phyloP scores from a whole-genome alignment of 1,140 invertebrate genomes.

The Ips nitidus region DNA sequence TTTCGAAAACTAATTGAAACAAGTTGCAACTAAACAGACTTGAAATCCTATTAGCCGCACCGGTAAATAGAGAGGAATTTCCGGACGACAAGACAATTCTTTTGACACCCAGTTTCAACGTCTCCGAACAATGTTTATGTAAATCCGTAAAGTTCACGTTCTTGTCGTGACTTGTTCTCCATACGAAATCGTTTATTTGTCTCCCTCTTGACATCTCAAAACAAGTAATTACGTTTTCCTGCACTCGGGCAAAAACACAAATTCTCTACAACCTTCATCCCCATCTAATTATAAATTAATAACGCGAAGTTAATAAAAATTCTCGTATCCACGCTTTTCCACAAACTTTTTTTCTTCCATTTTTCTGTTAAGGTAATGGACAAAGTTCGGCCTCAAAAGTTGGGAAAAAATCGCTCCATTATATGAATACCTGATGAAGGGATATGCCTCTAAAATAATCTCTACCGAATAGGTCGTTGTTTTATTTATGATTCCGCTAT shows the following conservation, averaged over 20 bases:
- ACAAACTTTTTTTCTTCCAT: conserved; percentile 1
- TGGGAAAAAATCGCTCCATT: conserved; percentile 1
- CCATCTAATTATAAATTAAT: conserved; percentile 2
- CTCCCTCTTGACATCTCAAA: too few relatives aligned
- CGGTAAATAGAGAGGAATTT: conserved; percentile 1
- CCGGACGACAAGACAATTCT: conserved; percentile 14
- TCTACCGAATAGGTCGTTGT: neutral
- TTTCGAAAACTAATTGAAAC: too few relatives aligned
- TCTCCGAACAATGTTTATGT: conserved; percentile 19
- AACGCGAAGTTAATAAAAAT: conserved; percentile 6
- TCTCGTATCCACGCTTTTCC: neutral
- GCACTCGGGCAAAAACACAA: too few relatives aligned
- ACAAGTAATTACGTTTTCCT: too few relatives aligned
- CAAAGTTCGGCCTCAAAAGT: neutral
- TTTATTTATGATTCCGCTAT: neutral
- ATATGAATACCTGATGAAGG: conserved; percentile 6
- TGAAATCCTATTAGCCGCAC: conserved; percentile 9
- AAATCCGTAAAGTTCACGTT: conserved; percentile 12
- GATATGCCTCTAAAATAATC: neutral
- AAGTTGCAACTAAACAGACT: too few relatives aligned
- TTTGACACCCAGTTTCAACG: conserved; percentile 15
- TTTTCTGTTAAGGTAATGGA: neutral
- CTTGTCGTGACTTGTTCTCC: conserved; percentile 6
- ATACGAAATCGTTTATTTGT: conserved; percentile 3
- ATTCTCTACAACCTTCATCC: neutral